phyloP scores from a whole-genome alignment of 2,797 vertebrate species.

The Sarcoramphus papa region DNA sequence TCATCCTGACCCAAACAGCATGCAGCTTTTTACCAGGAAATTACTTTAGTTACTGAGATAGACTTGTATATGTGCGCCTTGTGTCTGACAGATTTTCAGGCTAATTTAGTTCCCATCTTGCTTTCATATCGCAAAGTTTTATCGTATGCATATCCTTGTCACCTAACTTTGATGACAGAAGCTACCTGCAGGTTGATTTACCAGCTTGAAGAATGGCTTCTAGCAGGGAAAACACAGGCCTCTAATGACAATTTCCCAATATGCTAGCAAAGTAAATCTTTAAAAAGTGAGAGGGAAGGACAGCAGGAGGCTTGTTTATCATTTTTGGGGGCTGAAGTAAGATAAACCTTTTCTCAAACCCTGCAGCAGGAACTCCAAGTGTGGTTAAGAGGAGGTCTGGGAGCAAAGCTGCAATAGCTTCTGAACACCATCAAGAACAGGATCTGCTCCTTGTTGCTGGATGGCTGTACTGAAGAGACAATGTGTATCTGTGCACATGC shows the following conservation, averaged over 20 bases:
- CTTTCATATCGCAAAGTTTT: background rate
- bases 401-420: background rate
- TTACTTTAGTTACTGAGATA: background rate
- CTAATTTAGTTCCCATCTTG: background rate
- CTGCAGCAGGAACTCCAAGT: background rate
- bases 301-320: constrained; percentile 5
- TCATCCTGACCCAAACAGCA: background rate
- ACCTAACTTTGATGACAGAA: background rate
- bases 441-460: background rate
- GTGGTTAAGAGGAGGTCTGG: background rate
- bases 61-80: background rate
- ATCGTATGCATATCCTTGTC: background rate
- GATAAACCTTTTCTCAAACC: background rate
- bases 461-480: background rate
- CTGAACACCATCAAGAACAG: background rate
- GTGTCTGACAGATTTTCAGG: background rate
- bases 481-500: background rate
- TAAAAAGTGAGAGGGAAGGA: background rate
- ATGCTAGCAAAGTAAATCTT: background rate
- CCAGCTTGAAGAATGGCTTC: background rate
- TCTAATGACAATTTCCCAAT: background rate
- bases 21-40: background rate
- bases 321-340: background rate
- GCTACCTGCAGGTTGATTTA: constrained; percentile 13
- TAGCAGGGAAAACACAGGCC: background rate